A percentile compares a stretch with the other conserved stretches of the same genome.
Conservation (phyloP, 2,113 vertebrate genomes). For the Myrmecophaga tridactyla region DNA sequence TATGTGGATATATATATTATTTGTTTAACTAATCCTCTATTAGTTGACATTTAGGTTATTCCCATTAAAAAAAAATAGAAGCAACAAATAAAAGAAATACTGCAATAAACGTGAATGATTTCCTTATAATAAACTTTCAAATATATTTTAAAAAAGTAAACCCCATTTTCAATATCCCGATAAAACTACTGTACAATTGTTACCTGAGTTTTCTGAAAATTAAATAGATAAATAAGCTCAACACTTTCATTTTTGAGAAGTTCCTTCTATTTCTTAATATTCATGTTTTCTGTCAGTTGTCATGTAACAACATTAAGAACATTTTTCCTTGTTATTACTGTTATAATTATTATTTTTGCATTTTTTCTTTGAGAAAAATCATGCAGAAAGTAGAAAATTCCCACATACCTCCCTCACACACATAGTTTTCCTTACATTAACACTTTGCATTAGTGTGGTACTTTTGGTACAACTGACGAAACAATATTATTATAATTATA, state of each 20-base stretch:
- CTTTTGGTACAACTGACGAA: no score
- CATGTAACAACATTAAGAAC: background rate
- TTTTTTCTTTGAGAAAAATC: no score
- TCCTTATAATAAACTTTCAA: background rate
- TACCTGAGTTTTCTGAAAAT: background rate
- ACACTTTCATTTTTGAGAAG: background rate
- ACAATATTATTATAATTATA: no score
- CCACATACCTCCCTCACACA: no score
- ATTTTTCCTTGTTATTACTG: background rate
- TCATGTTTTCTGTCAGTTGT: background rate
- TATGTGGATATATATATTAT: background rate
- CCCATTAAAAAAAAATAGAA: background rate
- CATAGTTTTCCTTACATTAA: no score
- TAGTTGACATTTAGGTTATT: background rate
- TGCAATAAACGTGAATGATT: background rate
- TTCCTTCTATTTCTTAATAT: background rate
- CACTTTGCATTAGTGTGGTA: no score
- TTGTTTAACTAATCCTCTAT: background rate
- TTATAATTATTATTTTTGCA: background rate
- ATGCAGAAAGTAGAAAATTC: no score
- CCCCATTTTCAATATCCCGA: background rate
- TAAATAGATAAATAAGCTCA: background rate
- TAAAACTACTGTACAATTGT: background rate
- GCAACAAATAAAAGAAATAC: no score
- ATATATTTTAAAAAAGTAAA: background rate